Evolutionary conservation across 2,888 invertebrate genomes (phyloP).

Genomic region (Ichneumon xanthorius): DNA sequence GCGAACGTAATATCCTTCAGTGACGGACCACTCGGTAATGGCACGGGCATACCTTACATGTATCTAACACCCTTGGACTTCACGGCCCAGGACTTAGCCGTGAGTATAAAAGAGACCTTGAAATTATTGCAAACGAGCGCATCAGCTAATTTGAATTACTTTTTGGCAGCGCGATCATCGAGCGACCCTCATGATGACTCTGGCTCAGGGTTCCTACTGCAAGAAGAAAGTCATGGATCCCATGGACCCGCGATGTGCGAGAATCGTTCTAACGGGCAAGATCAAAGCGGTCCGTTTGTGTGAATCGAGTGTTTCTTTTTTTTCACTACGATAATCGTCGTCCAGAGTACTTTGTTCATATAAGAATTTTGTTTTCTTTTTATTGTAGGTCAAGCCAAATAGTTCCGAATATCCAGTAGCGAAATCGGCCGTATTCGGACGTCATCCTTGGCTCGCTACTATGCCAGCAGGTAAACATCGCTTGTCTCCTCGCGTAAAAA

Average conservation of each 20-base stretch:
- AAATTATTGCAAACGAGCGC: background rate
- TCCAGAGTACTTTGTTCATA: background rate
- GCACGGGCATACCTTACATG: conserved; percentile 91
- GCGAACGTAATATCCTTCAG: conserved; percentile 90
- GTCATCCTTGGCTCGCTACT: conserved; percentile 90
- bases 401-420: conserved; percentile 86
- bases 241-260: conserved; percentile 92
- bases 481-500: background rate
- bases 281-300: conserved; percentile 87
- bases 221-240: conserved; percentile 88
- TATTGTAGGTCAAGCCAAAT: conserved; percentile 85
- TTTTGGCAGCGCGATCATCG: conserved; percentile 87
- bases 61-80: conserved; percentile 91
- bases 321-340: background rate
- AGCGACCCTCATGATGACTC: conserved; percentile 89
- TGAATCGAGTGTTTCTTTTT: background rate
- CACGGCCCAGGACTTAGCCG: conserved; percentile 89
- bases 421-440: conserved; percentile 88
- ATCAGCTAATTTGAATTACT: conserved; percentile 17
- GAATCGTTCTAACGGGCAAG: conserved; percentile 89
- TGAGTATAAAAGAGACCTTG: conserved; percentile 81
- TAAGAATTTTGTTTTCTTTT: conserved; percentile 10
- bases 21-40: conserved; percentile 89
- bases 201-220: conserved; percentile 90
- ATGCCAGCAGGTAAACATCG: conserved; percentile 88